Evolutionary conservation across 2,888 invertebrate genomes (phyloP).

Genomic region (Clanis bilineata): DNA sequence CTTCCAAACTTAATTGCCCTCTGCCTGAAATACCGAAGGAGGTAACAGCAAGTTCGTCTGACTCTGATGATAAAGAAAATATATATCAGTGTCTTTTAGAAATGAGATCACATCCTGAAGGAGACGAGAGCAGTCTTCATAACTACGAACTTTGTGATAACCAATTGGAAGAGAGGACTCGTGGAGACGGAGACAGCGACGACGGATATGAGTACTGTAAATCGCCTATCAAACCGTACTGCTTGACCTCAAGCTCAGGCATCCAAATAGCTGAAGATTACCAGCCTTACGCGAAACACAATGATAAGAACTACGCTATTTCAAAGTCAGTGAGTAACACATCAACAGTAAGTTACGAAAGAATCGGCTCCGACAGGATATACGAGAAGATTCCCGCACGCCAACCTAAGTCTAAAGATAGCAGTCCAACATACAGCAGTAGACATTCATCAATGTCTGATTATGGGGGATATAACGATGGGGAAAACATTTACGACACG

Average conservation of each 20-base stretch:
- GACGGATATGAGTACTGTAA: constrained; percentile 79
- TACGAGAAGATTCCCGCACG: constrained; percentile 73
- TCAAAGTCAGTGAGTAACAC: constrained; percentile 74
- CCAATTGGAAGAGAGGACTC: constrained; percentile 67
- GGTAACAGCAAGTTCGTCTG: constrained; percentile 9
- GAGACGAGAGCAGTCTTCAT: constrained; percentile 75
- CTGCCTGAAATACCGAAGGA: constrained; percentile 73
- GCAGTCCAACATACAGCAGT: constrained; percentile 65
- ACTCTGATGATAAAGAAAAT: constrained; percentile 50
- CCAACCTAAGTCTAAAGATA: constrained; percentile 60
- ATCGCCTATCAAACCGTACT: constrained; percentile 70
- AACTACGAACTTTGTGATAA: constrained; percentile 78
- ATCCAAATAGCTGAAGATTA: constrained; percentile 81
- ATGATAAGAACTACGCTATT: constrained; percentile 62
- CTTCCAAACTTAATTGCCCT: constrained; percentile 74
- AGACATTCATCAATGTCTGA: constrained; percentile 69
- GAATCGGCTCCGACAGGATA: constrained; percentile 73
- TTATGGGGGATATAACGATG: constrained; percentile 69
- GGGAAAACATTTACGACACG: constrained; percentile 84
- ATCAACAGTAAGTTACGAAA: constrained; percentile 73
- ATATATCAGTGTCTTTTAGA: constrained; percentile 74
- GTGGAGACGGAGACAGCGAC: constrained; percentile 75
- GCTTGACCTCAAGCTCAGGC: constrained; percentile 66
- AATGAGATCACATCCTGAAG: constrained; percentile 75
- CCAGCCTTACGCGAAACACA: constrained; percentile 56